Base-by-base conservation (phyloP, 2,888 invertebrate genomes). In the Papilio gigon region DNA sequence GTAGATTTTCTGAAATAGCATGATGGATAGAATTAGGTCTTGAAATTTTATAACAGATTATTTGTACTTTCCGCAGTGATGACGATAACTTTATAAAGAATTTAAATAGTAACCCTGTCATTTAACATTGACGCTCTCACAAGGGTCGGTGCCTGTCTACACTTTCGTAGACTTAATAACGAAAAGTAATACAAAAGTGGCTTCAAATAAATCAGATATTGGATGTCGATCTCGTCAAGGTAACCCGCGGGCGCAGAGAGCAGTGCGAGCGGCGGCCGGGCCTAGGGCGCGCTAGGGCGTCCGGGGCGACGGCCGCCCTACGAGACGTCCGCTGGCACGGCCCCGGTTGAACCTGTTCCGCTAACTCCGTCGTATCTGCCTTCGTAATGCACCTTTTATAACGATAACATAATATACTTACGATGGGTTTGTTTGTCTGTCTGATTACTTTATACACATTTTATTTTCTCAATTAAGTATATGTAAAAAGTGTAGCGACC, bases 321-420 rank as follows among this genome's bases (percentile, higher is more conserved):
- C 60, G 70, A 61, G 74, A 72, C 74, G 74, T 40, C 75, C 76
- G 70, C 67, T 60, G 65, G 47, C 9, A 9, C 42, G 71, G 22
- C 65, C 65, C 63, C 64, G 64, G 27, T 47, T 59, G 53, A 61
- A 60, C 69, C 56, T 60, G 59, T 68, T 68, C 68, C 68, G 64
- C 56, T 4, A 53, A 63, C 44, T 30, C 40, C 33, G 9, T 4
- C 53, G 25, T 42, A 44, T 53, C 63, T 63, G 27, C 20, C 50
- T 67, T 27, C 37, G 6, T 27, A 53, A 53, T 30, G 37, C 20
- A 12, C 8, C 22, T 33, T 33, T 42, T 22, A 65, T 60, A 44
- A 58, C 27, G 3, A 30, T 25, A n/a, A 37, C 53, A 42, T 44
- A 53, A 69, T 53, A n/a, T 33, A 47, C 25, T 53, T 30, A 27